Base-by-base conservation (phyloP, 2,113 vertebrate species). In the Brevimyrus niger region DNA sequence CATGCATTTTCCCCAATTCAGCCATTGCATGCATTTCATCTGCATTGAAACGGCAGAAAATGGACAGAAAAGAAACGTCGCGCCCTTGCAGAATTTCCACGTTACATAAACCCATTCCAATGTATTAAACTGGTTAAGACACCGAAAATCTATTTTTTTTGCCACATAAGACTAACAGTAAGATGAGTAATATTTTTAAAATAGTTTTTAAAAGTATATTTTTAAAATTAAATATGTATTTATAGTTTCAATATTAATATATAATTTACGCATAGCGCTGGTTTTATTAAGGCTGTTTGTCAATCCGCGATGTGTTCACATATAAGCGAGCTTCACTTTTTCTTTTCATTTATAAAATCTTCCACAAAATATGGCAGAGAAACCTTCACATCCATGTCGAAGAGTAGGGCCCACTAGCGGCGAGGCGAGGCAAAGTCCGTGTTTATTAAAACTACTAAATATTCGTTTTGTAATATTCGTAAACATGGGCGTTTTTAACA, bases 401-500 rank as follows among this genome's bases (percentile, higher is more conserved):
- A 80, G 42, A 87, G 76, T n/a, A 38, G 84, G 73, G 89, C 87
- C 91, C 35, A 42, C 94, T 94, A 93, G 94, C 10, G 95, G 93
- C 90, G 89, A 87, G 91, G 89, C 35, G 80, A 91, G 89, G 17
- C 53, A 9, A 11, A 87, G 23, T 88, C 87, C 46, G 11, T 58
- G 50, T 31, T 7, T 58, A 55, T 47, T 47, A 89, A 83, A 82
- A 58, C 42, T n/a, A 47, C 13, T 83, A 89, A 73, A 91, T 82
- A 91, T 31, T 76, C 91, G 87, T 92, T 92, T 38, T 38, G 53
- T 58, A 65, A 87, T 53, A 44, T 61, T 87, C 38, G 35, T 94
- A 92, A 94, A 92, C 92, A 93, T 93, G 90, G 87, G 91, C 92
- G 92, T 93, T 95, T 94, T 92, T 94, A 94, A 92, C 91, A 93